Conservation (phyloP, 2,113 vertebrate species). For the Sus scrofa region T2T-Sscrofa CM000813.6:40082001-40082500, state of each 20-base stretch:
- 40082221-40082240: neutral
- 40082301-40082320: neutral
- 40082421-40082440: neutral
- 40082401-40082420: neutral
- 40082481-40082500: neutral
- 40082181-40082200: neutral
- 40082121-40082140: neutral
- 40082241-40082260: neutral
- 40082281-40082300: neutral
- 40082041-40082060: neutral
- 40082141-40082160: neutral
- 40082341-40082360: neutral
- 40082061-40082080: neutral
- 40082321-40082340: neutral
- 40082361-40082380: neutral
- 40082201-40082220: neutral
- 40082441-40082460: neutral
- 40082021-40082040: neutral
- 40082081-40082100: neutral
- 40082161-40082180: neutral
- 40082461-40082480: neutral
- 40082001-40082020: neutral
- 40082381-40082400: neutral
- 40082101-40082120: conserved; percentile 5
- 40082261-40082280: neutral